A percentile compares a stretch with the other conserved stretches of the same genome.
Conservation (phyloP, 1,140 invertebrate species). For the Trinorchestia longiramus region DNA sequence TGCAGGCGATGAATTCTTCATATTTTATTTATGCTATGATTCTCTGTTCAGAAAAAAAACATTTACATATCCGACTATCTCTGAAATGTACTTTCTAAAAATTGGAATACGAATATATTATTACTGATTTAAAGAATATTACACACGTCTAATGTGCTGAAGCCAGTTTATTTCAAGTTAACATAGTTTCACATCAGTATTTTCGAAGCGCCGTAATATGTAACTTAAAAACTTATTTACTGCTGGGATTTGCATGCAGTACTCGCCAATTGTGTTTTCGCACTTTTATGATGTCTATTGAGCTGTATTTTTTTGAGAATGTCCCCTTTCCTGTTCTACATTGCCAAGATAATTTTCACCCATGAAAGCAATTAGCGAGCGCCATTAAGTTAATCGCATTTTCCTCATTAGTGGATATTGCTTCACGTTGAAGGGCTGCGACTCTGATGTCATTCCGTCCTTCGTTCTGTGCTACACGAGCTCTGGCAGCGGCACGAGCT, state of each 20-base stretch:
- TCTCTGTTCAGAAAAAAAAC: background rate
- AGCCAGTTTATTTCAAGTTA: background rate
- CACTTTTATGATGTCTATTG: background rate
- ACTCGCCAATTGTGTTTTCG: background rate
- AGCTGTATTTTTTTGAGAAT: background rate
- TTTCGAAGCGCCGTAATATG: background rate
- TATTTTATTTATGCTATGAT: background rate
- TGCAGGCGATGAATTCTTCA: background rate
- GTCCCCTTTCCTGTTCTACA: constrained; percentile 1
- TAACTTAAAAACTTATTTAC: background rate
- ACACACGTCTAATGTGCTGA: background rate
- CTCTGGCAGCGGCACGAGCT: background rate
- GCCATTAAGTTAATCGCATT: constrained; percentile 39
- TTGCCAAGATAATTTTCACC: constrained; percentile 7
- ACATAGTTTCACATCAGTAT: background rate
- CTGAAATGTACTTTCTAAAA: background rate
- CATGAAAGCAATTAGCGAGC: constrained; percentile 41
- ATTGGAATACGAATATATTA: background rate
- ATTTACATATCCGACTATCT: background rate
- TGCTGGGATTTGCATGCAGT: background rate
- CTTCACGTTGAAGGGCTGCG: constrained; percentile 30
- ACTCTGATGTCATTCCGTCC: constrained; percentile 23
- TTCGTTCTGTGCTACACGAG: constrained; percentile 1
- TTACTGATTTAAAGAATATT: background rate
- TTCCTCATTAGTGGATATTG: constrained; percentile 39